Conservation (phyloP, 2,113 vertebrate species). For the Athene noctua region DNA sequence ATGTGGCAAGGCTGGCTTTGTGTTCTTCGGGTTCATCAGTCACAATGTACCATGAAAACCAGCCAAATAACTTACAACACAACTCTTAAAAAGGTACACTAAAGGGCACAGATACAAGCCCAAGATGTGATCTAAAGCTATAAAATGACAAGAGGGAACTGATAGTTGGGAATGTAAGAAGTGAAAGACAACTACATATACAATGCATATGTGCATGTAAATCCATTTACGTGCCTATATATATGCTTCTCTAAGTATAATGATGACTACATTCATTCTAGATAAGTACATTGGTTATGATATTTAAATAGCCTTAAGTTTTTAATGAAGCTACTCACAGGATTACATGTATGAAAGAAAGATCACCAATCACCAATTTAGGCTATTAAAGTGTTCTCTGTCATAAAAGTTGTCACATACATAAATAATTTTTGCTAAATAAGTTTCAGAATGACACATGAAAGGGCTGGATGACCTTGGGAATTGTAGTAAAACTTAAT, state of each 20-base stretch:
- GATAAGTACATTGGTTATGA: background rate
- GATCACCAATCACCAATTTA: background rate
- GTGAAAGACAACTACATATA: background rate
- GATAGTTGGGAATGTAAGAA: background rate
- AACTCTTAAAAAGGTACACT: background rate
- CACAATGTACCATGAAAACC: background rate
- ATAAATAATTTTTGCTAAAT: too few species aligned
- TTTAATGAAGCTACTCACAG: background rate
- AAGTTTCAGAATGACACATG: background rate
- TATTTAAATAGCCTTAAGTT: background rate
- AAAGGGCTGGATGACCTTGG: background rate
- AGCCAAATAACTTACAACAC: background rate
- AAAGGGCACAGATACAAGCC: background rate
- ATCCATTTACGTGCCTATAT: background rate
- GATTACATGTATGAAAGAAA: background rate
- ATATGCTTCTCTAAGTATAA: background rate
- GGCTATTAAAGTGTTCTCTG: background rate
- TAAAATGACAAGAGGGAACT: background rate
- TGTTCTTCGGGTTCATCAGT: background rate
- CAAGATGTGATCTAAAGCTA: background rate
- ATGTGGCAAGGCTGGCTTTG: background rate
- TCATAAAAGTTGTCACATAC: background rate
- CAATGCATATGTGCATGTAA: background rate
- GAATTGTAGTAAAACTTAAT: background rate
- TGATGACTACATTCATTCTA: background rate